Evolutionary conservation across 2,888 invertebrate genomes (phyloP).

Genomic region (Brachynemurus nebulosus): DNA sequence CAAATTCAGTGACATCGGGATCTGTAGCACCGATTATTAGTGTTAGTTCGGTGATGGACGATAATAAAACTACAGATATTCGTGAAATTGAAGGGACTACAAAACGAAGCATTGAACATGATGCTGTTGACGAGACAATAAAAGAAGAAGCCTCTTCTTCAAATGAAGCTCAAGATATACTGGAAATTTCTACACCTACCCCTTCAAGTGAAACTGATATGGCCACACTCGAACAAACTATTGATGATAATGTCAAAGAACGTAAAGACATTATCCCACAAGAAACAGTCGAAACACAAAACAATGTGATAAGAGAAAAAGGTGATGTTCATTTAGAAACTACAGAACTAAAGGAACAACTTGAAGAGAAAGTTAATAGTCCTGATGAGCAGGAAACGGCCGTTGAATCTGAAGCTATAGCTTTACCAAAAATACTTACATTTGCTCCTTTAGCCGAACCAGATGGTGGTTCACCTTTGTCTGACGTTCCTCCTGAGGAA

Average conservation of each 20-base stretch:
- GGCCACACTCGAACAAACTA: too few species aligned
- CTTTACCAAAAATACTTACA: not conserved
- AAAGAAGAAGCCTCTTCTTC: slow-evolving; percentile 9
- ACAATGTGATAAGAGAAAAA: slow-evolving; percentile 12
- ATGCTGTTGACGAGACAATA: not conserved
- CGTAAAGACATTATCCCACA: slow-evolving; percentile 13
- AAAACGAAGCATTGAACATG: slow-evolving; percentile 5
- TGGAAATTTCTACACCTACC: slow-evolving; percentile 11
- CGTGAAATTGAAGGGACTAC: not conserved
- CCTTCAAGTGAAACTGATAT: slow-evolving; percentile 13
- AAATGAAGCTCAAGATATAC: slow-evolving; percentile 11
- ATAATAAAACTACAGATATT: slow-evolving; percentile 25
- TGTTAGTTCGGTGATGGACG: slow-evolving; percentile 58
- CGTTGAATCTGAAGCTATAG: not conserved
- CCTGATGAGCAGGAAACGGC: not conserved
- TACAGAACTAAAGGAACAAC: slow-evolving; percentile 22
- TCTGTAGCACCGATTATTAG: slow-evolving; percentile 46
- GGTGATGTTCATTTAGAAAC: slow-evolving; percentile 28
- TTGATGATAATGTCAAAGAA: not conserved
- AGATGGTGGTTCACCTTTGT: slow-evolving; percentile 52
- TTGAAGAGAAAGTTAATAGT: not conserved
- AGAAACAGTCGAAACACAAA: slow-evolving; percentile 11
- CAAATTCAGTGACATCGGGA: slow-evolving; percentile 29
- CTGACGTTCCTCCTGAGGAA: slow-evolving; percentile 40
- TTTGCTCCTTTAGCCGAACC: slow-evolving; percentile 55